A percentile compares a stretch with the other conserved stretches of the same genome.
Evolutionary conservation across 1,140 invertebrate genomes (phyloP).

Genomic region (Psix sp.): DNA sequence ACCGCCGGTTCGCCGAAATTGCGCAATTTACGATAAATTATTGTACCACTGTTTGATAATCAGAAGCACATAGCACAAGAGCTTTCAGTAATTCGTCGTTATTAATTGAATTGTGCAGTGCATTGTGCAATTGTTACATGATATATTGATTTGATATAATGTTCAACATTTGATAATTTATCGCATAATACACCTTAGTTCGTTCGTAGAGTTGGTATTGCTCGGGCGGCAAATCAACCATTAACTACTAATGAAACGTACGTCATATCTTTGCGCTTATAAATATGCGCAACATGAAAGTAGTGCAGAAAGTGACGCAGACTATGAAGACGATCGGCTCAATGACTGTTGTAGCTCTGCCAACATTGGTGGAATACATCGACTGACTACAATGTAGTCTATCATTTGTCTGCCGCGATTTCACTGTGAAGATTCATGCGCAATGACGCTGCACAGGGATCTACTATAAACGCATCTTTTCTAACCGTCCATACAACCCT

Average conservation of each 20-base stretch:
- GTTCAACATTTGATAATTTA: neutral
- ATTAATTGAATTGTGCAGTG: conserved; percentile 15
- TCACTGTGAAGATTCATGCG: conserved; percentile 30
- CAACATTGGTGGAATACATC: conserved; percentile 36
- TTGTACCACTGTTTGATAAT: conserved; percentile 26
- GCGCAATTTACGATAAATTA: conserved; percentile 39
- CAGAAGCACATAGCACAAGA: neutral
- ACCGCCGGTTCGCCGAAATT: conserved; percentile 29
- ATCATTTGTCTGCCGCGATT: conserved; percentile 33
- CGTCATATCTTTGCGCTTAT: conserved; percentile 16
- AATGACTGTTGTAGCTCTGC: conserved; percentile 22
- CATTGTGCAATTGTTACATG: conserved; percentile 18
- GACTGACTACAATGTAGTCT: conserved; percentile 19
- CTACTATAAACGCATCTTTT: conserved; percentile 26
- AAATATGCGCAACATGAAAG: conserved; percentile 28
- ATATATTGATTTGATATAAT: conserved; percentile 8
- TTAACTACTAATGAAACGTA: too few relatives aligned
- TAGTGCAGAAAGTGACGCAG: conserved; percentile 6
- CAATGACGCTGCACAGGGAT: conserved; percentile 1
- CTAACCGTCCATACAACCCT: too few relatives aligned
- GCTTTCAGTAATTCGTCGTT: conserved; percentile 2
- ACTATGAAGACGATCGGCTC: conserved; percentile 31
- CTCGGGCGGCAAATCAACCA: too few relatives aligned
- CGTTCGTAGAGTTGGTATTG: too few relatives aligned
- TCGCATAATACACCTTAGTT: too few relatives aligned